Base-by-base conservation (phyloP, 2,797 vertebrate genomes). In the Aselliscus stoliczkanus region DNA sequence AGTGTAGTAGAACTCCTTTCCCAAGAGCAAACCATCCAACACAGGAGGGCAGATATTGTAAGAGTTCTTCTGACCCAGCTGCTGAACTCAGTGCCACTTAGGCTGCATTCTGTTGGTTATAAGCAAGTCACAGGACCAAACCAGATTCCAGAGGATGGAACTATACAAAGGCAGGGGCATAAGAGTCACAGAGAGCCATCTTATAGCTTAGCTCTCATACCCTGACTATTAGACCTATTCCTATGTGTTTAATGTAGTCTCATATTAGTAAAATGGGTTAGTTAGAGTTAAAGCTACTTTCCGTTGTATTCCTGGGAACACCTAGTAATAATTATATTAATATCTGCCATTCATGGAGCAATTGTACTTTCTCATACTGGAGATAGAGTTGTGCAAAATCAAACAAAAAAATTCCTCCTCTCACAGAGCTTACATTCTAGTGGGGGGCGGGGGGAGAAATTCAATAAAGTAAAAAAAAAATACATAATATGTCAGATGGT, bases 21-120 rank as follows among this genome's bases (percentile, higher is more conserved):
- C 21, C 25, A 1, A 31, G 0, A 73, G 42, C 6, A 0, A 50
- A 70, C 31, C 25, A 7, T 8, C 37, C 27, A 21, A 20, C 2
- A 70, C 34, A 60, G 29, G 2, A 11, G 7, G 14, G 65, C 2
- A 39, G 56, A 54, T 0, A 9, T 23, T 5, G 1, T 15, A 7
- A 72, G 29, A 11, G 23, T 73, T 60, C 64, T 65, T 62, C 64
- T n/a, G 25, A 27, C 5, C 31, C 14, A 15, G 58, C 2, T 34
- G 31, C 15, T 7, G 67, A 93, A 34, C 31, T 42, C 15, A 31
- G 21, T 18, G n/a, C 75, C 52, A 25, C 50, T 25, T 27, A 31
- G 29, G 60, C 60, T 62, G 27, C 14, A 62, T 31, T 62, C 60
- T 62, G 60, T 62, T 62, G 29, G 4, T 62, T 7, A 62, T 62